phyloP scores from a whole-genome alignment of 2,888 invertebrate species.

The Mesorhabditis sp. region DNA sequence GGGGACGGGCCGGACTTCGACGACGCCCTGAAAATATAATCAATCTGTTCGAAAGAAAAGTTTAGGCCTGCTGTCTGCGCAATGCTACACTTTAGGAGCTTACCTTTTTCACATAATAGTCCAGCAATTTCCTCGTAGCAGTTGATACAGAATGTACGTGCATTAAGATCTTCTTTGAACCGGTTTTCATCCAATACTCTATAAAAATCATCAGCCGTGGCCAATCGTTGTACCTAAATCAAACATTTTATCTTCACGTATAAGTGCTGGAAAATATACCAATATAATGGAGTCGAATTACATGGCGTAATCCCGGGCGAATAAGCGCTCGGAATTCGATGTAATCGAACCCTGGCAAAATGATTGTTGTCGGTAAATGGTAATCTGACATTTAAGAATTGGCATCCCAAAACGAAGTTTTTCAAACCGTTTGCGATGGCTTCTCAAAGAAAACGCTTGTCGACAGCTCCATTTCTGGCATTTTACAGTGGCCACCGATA shows the following conservation, averaged over 20 bases:
- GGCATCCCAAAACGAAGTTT: background rate
- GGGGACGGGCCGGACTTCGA: background rate
- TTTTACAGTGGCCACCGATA: background rate
- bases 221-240: constrained; percentile 4
- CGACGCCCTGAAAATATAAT: background rate
- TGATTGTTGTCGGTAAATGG: background rate
- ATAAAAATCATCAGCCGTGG: background rate
- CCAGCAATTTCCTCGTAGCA: background rate
- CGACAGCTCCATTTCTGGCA: background rate
- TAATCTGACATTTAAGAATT: background rate
- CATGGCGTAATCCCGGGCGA: background rate
- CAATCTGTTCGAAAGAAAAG: too few species aligned
- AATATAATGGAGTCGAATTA: background rate
- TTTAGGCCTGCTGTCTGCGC: too few species aligned
- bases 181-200: background rate
- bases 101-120: background rate
- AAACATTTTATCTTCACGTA: background rate
- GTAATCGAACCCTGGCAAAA: background rate
- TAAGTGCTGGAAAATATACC: background rate
- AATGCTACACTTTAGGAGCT: background rate
- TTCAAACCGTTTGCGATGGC: background rate
- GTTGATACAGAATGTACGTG: background rate
- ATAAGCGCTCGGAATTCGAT: background rate
- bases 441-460: background rate
- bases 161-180: background rate